Evolutionary conservation across 2,113 vertebrate species (phyloP).

Genomic region (Actenoides lindsayi): DNA sequence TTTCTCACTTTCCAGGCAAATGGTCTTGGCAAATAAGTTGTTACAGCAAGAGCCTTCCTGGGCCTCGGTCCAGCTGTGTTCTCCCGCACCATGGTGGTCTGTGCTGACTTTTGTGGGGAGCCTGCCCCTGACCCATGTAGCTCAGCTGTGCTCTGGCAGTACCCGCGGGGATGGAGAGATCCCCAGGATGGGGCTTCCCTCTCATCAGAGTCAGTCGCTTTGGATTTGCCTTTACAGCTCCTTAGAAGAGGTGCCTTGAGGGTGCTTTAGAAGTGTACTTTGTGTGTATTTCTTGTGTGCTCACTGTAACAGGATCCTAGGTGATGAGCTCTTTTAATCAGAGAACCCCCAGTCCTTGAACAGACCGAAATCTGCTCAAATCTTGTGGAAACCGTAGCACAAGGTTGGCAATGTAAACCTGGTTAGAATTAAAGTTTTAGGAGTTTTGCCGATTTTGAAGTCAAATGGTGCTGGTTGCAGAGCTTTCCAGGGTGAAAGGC

Average conservation of each 20-base stretch:
- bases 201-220: background rate
- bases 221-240: background rate
- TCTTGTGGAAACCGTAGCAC: background rate
- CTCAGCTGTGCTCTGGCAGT: background rate
- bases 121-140: rapidly evolving
- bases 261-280: background rate
- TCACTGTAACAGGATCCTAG: background rate
- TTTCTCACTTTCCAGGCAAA: background rate
- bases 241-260: background rate
- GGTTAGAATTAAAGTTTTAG: background rate
- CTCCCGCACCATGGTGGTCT: background rate
- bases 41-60: background rate
- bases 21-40: background rate
- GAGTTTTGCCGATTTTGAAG: background rate
- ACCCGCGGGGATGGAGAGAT: background rate
- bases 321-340: background rate
- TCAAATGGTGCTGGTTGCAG: rapidly evolving
- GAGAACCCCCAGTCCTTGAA: background rate
- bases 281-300: background rate
- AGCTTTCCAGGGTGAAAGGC: background rate
- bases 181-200: background rate
- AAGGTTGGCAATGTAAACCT: background rate
- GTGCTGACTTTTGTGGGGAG: background rate
- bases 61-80: background rate
- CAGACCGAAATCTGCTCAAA: background rate